Percentiles rank a stretch among this genome's conserved stretches.
These are phyloP conservation scores for Pseudoatta argentina DNA, from an alignment of 1,140 invertebrate genomes.

Conservation along the genomic window DNA sequence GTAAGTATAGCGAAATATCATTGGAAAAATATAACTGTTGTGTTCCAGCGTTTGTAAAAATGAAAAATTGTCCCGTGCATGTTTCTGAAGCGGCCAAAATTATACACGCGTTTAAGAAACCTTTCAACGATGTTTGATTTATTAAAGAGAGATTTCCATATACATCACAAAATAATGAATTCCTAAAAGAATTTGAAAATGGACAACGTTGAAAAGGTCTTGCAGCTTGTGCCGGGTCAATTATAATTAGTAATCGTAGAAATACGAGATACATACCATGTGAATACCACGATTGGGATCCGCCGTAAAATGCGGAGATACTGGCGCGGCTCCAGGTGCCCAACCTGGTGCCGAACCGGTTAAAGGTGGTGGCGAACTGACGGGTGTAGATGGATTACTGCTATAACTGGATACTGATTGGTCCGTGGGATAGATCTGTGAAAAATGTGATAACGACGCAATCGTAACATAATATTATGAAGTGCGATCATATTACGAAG, in stretches of 20 bases:
- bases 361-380: conserved; percentile 94
- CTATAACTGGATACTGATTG: conserved; percentile 96
- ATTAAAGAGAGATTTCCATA: neutral
- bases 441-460: conserved; percentile 20
- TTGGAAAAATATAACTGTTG: neutral
- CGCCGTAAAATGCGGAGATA: conserved; percentile 86
- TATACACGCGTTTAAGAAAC: neutral
- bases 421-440: conserved; percentile 94
- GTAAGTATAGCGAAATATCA: neutral
- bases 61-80: conserved; percentile 25
- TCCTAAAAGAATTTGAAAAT: neutral
- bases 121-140: conserved; percentile 1
- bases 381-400: conserved; percentile 95
- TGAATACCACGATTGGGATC: conserved; percentile 86
- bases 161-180: neutral
- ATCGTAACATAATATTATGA: neutral
- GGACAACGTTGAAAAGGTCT: conserved; percentile 24
- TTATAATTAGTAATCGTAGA: conserved; percentile 16
- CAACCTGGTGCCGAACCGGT: conserved; percentile 88
- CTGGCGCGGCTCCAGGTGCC: conserved; percentile 87
- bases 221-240: neutral
- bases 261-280: conserved; percentile 84
- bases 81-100: conserved; percentile 35
- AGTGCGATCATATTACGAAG: neutral
- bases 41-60: conserved; percentile 19